Base-by-base conservation (phyloP, 1,140 invertebrate species). In the Macrobrachium rosenbergii region DNA sequence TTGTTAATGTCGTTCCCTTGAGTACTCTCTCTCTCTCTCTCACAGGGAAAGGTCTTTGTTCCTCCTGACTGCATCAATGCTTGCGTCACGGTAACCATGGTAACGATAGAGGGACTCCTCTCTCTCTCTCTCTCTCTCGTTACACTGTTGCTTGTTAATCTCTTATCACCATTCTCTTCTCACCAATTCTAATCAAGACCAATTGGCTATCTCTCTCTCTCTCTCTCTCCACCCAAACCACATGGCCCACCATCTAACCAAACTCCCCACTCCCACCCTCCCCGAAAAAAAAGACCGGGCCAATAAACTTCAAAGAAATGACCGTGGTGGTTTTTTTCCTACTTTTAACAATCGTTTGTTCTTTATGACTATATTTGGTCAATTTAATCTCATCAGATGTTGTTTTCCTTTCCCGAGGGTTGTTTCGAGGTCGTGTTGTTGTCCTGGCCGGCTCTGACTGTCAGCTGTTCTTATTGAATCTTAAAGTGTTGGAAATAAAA, bases 51-150 rank as follows among this genome's bases (percentile, higher is more conserved):
- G 16, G n/a, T n/a, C 14, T n/a, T 63, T n/a, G 64, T 69, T 23
- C n/a, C n/a, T n/a, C n/a, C n/a, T n/a, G n/a, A n/a, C n/a, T 37
- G 28, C 28, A 37, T 37, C 28, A 37, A 28, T 75, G 67, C 23
- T 0, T 45, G n/a, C 72, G 23, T 43, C 12, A 75, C 23, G 28
- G 37, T 75, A 45, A 43, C 8, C 16, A 37, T 43, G 52, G 37
- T 37, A 75, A 28, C 6, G 72, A 21, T 12, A 43, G 28, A 45
- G 72, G n/a, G 37, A 6, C 23, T 37, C 3, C 72, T 75, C 72
- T 75, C 72, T 75, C 72, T 75, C 69, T 73, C 69, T 75, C 72
- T 75, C 72, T 75, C 72, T 75, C 72, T 75, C 67, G 12, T 72
- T n/a, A 23, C 1, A 23, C n/a, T 72, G 28, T 75, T 45, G 14